Conservation (phyloP, 2,113 vertebrate genomes). For the Triplophysa rosa region DNA sequence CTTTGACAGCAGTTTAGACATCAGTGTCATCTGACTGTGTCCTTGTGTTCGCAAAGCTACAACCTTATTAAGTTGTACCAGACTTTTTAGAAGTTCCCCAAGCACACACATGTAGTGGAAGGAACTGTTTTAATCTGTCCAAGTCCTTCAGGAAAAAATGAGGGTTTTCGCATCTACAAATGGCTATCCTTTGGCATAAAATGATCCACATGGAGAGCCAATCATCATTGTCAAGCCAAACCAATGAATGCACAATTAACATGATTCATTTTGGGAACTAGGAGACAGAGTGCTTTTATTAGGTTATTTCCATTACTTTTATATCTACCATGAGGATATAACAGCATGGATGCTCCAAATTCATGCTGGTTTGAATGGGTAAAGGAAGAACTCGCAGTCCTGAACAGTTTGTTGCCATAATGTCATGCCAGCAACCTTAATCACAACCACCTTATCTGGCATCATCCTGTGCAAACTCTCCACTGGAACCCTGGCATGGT, state of each 20-base stretch:
- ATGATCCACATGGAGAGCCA: constrained; percentile 3
- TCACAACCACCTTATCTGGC: constrained; percentile 46
- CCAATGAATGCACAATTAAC: neutral
- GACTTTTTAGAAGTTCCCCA: constrained; percentile 17
- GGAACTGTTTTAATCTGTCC: constrained; percentile 20
- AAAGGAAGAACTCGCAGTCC: constrained; percentile 13
- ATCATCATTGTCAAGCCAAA: constrained; percentile 1
- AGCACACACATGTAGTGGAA: constrained; percentile 1
- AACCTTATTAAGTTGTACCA: neutral
- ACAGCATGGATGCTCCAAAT: constrained; percentile 3
- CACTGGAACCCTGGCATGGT: constrained; percentile 32
- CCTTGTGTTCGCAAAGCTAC: neutral
- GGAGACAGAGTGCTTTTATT: constrained; percentile 8
- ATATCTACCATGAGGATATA: constrained; percentile 22
- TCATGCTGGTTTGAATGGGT: neutral
- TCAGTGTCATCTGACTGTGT: neutral
- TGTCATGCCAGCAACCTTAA: constrained; percentile 38
- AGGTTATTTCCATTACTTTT: constrained; percentile 29
- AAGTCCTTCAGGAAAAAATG: constrained; percentile 17
- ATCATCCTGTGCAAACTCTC: constrained; percentile 2
- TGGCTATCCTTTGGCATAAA: neutral
- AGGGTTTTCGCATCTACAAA: neutral
- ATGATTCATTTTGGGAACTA: constrained; percentile 22
- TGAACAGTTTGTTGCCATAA: constrained; percentile 4
- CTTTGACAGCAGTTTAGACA: too few relatives aligned